Evolutionary conservation across 1,140 invertebrate genomes (phyloP).

Genomic region (Harlomillsia oculata): DNA sequence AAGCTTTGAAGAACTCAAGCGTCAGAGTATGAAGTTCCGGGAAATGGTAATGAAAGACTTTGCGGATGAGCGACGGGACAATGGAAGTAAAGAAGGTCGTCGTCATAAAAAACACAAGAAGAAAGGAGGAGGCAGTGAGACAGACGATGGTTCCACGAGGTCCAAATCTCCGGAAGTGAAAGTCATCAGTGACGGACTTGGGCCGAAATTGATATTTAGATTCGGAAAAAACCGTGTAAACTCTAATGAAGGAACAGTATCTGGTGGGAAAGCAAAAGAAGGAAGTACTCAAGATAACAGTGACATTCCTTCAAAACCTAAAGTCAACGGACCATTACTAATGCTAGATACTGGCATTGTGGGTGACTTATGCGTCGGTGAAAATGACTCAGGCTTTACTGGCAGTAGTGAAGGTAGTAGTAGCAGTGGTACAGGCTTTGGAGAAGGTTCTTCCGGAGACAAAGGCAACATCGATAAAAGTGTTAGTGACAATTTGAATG

Average conservation of each 20-base stretch:
- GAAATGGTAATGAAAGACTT: slow-evolving; percentile 71
- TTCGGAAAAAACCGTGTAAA: slow-evolving; percentile 43
- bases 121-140: slow-evolving; percentile 50
- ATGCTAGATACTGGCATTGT: neutral
- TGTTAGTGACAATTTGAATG: neutral
- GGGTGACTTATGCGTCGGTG: neutral
- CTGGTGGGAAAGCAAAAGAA: slow-evolving; percentile 20
- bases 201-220: slow-evolving; percentile 57
- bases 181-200: slow-evolving; percentile 42
- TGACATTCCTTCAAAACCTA: slow-evolving; percentile 10
- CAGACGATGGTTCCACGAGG: slow-evolving; percentile 16
- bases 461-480: neutral
- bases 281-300: slow-evolving; percentile 34
- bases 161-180: slow-evolving; percentile 35
- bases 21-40: slow-evolving; percentile 80
- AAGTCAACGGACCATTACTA: slow-evolving; percentile 9
- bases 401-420: slow-evolving; percentile 31
- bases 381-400: slow-evolving; percentile 33
- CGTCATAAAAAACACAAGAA: slow-evolving; percentile 40
- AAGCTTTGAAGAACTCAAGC: slow-evolving; percentile 62
- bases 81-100: slow-evolving; percentile 29
- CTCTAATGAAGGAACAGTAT: slow-evolving; percentile 11
- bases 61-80: slow-evolving; percentile 47
- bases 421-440: slow-evolving; percentile 6
- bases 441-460: neutral